Conservation (phyloP, 2,888 invertebrate genomes). For the Caenorhabditis afra region DNA sequence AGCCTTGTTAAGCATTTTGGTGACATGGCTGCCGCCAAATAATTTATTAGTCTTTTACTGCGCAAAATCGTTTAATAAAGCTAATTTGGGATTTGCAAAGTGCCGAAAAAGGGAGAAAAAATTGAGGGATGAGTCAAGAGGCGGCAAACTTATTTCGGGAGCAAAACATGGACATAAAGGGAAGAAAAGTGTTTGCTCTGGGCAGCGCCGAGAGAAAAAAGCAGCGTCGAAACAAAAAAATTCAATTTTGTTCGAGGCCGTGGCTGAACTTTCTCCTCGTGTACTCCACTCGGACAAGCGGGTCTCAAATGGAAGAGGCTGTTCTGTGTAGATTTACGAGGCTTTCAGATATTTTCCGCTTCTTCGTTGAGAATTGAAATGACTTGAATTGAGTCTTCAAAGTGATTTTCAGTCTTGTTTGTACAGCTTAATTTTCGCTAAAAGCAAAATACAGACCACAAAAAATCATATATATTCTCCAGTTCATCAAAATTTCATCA, state of each 20-base stretch:
- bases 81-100: not conserved
- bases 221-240: slow-evolving; percentile 5
- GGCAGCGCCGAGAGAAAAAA: not conserved
- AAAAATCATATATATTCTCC: too few species aligned
- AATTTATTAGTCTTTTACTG: slow-evolving; percentile 14
- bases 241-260: slow-evolving; percentile 20
- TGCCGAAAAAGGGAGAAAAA: not conserved
- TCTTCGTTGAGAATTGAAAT: not conserved
- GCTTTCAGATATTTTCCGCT: not conserved
- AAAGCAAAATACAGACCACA: too few species aligned
- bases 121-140: not conserved
- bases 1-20: slow-evolving; percentile 57
- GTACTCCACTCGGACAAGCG: slow-evolving; percentile 35
- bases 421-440: too few species aligned
- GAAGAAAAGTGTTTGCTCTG: slow-evolving; percentile 9
- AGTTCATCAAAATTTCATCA: not conserved
- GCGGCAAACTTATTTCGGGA: not conserved
- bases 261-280: slow-evolving; percentile 1
- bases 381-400: too few species aligned
- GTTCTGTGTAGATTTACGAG: slow-evolving; percentile 20
- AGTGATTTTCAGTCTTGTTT: too few species aligned
- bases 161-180: slow-evolving; percentile 9
- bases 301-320: slow-evolving; percentile 28
- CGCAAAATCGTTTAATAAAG: not conserved
- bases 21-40: slow-evolving; percentile 29